Evolutionary conservation across 2,797 vertebrate species (phyloP), one percentile per base, ranked within the genome.

Genomic region (Sebastes dallii): DNA sequence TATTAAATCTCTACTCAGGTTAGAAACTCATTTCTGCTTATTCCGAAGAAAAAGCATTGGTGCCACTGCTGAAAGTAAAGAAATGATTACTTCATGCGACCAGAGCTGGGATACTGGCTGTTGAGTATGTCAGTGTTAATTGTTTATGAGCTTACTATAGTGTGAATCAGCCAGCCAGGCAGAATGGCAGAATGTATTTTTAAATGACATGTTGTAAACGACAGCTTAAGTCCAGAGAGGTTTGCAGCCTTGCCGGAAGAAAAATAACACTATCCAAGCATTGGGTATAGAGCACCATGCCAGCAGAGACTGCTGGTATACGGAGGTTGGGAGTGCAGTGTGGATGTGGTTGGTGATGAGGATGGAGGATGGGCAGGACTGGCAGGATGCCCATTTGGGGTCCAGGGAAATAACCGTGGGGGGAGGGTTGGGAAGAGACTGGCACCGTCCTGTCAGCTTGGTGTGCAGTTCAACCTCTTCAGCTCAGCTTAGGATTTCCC

Each of bases 341-440:
- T 86, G 86, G 30, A 82, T 66, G 67, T 82, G 84, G 85, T 46
- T 83, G 84, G 84, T 76, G 77, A 75, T 82, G 84, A 80, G 80
- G 85, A 75, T 89, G 92, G 91, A 89, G 87, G 93, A 91, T 88
- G 90, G 92, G 91, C 82, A 34, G 61, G 80, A 78, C 84, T 89
- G 90, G 93, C 93, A 92, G 46, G 56, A 60, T 84, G 93, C 94
- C 94, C 93, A 87, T 64, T 83, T 82, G 89, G 92, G 87, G 91
- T 89, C 89, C 90, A 80, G 89, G 90, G 87, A 92, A 92, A 91
- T 92, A 94, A 92, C 89, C 71, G 30, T 78, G 54, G 87, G 81
- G 88, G 90, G 85, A 76, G 75, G 88, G 74, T 46, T 68, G 72
- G 59, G 83, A 60, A 67, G 81, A 86, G 86, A 85, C 85, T 88